Base-by-base conservation (phyloP, 92 coral and sea anemone species). In the Palythoa grandiflora region DNA sequence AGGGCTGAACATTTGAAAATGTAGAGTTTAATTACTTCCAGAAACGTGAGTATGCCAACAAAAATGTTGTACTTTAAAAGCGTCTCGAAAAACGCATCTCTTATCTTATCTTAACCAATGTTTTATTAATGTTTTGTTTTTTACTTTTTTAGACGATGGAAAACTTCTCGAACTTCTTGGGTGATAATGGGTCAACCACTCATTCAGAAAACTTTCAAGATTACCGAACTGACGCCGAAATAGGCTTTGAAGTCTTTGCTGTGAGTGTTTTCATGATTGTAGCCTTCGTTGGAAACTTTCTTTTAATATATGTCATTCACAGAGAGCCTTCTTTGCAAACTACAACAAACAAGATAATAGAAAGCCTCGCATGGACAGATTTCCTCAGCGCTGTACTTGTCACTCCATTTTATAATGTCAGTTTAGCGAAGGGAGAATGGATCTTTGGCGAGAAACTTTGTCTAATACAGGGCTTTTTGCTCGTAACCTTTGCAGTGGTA, bases 301-400 rank as follows among this genome's bases (percentile, higher is more conserved):
- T 80, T 15, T 47, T 80, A 66, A 80, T 80, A 55, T 80, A 60
- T 16, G 73, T 39, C 36, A 80, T 80, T 53, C 85, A 80, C 73
- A 44, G 17, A n/a, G 85, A 80, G 68, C 85, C 74, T 6, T 38
- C 14, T 12, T 40, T 80, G 55, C 73, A 68, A 44, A 80, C 38
- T 19, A 80, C 74, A 60, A 80, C 85, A 8, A 80, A 80, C 55
- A 80, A 80, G 57, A 66, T 80, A 2, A 66, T 80, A 47, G 85
- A 80, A 50, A 61, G 73, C 20, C 71, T 80, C 7, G 85, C 85
- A 1, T 80, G 85, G 85, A 80, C 85, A 19, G 85, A 80, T 13
- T 65, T 80, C 15, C 59, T 80, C 74, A 47, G 21, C 51, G 39
- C 85, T 5, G 70, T 68, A 17, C 38, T 50, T 10, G 75, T 65